phyloP scores from a whole-genome alignment of 2,888 invertebrate genomes.

The Acleris holmiana region DNA sequence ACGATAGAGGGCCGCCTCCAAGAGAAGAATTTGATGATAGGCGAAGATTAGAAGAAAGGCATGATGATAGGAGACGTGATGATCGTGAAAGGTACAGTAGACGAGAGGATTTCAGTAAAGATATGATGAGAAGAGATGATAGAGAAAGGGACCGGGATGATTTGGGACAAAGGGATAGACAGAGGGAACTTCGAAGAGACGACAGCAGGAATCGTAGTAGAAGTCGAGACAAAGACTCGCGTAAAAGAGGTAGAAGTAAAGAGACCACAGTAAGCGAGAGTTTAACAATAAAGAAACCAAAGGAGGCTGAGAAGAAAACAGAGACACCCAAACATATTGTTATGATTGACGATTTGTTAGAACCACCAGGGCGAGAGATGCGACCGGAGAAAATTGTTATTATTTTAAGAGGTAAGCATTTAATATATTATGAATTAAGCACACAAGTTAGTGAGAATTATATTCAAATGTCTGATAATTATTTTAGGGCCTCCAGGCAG shows the following conservation, averaged over 20 bases:
- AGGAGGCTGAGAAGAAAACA: conserved; percentile 51
- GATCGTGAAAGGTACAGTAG: conserved; percentile 42
- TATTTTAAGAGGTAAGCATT: conserved; percentile 88
- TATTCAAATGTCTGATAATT: neutral
- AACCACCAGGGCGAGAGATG: conserved; percentile 90
- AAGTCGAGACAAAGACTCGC: conserved; percentile 65
- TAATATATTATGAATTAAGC: neutral
- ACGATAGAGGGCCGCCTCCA: conserved; percentile 41
- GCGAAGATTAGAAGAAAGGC: conserved; percentile 49
- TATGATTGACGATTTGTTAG: conserved; percentile 92
- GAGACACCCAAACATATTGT: conserved; percentile 71
- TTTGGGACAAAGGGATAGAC: conserved; percentile 44
- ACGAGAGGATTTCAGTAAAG: conserved; percentile 45
- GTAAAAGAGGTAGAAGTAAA: conserved; percentile 66
- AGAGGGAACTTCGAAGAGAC: conserved; percentile 51
- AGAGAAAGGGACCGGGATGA: conserved; percentile 43
- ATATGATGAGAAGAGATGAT: conserved; percentile 46
- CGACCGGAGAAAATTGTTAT: conserved; percentile 93
- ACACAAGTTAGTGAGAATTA: too few relatives aligned
- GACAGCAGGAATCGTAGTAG: conserved; percentile 55
- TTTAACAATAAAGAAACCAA: conserved; percentile 54
- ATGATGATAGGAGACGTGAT: conserved; percentile 49
- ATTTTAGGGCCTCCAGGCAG: conserved; percentile 92
- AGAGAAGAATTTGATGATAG: conserved; percentile 48
- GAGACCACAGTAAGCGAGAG: conserved; percentile 57